Evolutionary conservation across 2,797 vertebrate species (phyloP), one percentile per base, ranked within the genome.

Genomic region (Sciurus vulgaris): DNA sequence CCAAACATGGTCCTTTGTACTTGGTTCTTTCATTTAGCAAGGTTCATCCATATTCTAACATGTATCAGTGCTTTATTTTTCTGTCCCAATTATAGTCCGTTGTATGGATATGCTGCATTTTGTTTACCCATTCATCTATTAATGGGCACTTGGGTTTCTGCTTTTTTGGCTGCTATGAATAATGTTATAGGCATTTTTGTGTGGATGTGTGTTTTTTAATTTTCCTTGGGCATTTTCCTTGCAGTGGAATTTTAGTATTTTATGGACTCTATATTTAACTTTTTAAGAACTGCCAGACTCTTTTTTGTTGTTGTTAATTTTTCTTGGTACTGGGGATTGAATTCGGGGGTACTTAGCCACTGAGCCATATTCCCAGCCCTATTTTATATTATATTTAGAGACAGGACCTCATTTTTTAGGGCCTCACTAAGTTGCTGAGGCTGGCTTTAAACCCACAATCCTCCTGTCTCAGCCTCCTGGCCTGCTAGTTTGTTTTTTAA

Each of bases 11-110:
- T 85, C 88, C 35, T 87, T 65, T 83, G 61, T 70, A 33, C 18
- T 35, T 69, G 51, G 33, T 63, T 74, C 67, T 49, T 67, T 89
- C 38, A 89, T 56, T 93, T 92, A 77, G 41, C 73, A 47, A 78
- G 51, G 11, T 74, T 87, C 61, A 22, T 92, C 49, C 10, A 15
- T 82, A 30, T 28, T 85, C 15, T 35, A 70, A 49, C 17, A 20
- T 94, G 35, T 86, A 35, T 65, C 30, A 28, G 6, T 51, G 77
- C 20, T 91, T 93, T 54, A 65, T 73, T 73, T 93, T 89, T 83
- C n/a, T 93, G 30, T 81, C 79, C 9, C 88, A 56, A 65, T 91
- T 28, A 14, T 69, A 69, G 61, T 93, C 20, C 22, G 0, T 47
- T 78, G 5, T 85, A 18, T 84, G 41, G 76, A 73, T 84, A 59